Conservation (phyloP, 2,113 vertebrate genomes). For the Sinosuthora webbiana region DNA sequence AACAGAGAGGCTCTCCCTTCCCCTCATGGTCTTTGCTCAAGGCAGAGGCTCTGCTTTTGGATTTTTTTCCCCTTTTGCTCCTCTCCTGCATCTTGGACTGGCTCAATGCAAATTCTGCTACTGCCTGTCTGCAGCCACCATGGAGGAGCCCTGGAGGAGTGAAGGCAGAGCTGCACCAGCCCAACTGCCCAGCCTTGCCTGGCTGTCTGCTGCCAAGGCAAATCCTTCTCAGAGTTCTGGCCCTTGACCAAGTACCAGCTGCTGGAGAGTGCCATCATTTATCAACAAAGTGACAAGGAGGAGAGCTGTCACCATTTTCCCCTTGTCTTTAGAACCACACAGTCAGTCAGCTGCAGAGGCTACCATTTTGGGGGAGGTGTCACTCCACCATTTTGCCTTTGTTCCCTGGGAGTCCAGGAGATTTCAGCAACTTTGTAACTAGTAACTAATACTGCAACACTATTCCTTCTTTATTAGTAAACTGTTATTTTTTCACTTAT, state of each 20-base stretch:
- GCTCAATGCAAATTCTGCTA: rapidly evolving
- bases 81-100: neutral
- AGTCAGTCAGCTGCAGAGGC: neutral
- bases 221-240: rapidly evolving
- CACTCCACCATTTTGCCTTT: too few species aligned
- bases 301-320: neutral
- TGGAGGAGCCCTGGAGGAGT: neutral
- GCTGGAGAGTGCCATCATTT: neutral
- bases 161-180: neutral
- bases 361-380: neutral
- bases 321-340: neutral
- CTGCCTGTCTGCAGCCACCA: neutral
- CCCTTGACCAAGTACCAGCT: neutral
- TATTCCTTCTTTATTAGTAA: neutral
- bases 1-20: neutral
- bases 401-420: neutral
- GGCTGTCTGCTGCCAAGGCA: neutral
- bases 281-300: neutral
- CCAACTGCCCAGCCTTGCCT: neutral
- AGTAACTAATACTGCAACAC: neutral
- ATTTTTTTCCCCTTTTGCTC: neutral
- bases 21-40: neutral
- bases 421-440: neutral
- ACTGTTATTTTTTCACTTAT: neutral
- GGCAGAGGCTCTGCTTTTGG: neutral